These are phyloP conservation scores for Corythaeola cristata DNA, from an alignment of 2,113 vertebrate genomes.

Conservation along the genomic window DNA sequence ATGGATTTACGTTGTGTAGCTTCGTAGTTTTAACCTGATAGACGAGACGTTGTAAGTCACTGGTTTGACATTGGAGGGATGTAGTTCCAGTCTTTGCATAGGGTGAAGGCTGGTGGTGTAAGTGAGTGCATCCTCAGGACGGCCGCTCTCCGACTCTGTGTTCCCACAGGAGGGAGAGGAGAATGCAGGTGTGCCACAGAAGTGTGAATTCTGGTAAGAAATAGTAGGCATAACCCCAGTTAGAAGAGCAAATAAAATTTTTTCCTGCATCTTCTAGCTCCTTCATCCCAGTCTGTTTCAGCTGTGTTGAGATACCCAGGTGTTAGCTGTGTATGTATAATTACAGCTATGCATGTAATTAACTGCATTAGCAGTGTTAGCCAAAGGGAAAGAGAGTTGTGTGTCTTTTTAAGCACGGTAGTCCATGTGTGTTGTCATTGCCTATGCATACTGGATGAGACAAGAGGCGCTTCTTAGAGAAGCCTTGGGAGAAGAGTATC, in stretches of 20 bases:
- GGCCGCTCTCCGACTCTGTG: rapidly evolving
- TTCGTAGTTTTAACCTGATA: neutral
- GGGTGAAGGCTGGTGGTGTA: neutral
- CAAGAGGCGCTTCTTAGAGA: neutral
- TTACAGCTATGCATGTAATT: neutral
- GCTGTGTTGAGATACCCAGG: neutral
- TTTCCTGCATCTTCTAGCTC: neutral
- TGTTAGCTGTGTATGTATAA: neutral
- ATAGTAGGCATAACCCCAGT: neutral
- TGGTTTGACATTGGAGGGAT: neutral
- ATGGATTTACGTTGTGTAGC: neutral
- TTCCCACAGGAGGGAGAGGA: neutral
- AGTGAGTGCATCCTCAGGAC: neutral
- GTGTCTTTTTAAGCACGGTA: neutral
- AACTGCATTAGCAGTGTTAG: neutral
- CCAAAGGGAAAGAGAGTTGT: neutral
- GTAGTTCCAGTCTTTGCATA: neutral
- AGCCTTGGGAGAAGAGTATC: neutral
- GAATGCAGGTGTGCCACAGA: neutral
- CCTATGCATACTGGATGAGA: neutral
- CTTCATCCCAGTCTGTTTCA: neutral
- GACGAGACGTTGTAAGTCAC: neutral
- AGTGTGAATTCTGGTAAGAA: neutral
- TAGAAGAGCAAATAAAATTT: neutral
- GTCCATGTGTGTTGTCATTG: neutral